A percentile compares a stretch with the other conserved stretches of the same genome.
Conservation (phyloP, 2,888 invertebrate genomes). For the Aporophyla nigra region DNA sequence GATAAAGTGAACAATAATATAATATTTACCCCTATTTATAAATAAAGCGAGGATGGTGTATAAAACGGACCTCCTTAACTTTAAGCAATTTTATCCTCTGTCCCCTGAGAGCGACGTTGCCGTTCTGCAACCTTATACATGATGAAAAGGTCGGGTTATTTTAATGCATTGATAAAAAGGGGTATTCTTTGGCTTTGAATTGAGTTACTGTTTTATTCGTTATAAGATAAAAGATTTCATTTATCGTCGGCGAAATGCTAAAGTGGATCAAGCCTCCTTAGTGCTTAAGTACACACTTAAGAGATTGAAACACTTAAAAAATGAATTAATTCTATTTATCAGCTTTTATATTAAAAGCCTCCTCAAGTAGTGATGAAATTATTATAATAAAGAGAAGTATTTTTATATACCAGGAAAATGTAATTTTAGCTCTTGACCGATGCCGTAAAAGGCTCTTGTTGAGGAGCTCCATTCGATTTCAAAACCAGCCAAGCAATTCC, state of each 20-base stretch:
- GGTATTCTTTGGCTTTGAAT: conserved; percentile 44
- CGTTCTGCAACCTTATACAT: conserved; percentile 48
- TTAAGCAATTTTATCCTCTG: conserved; percentile 48
- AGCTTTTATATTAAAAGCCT: conserved; percentile 22
- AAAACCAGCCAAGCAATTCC: conserved; percentile 18
- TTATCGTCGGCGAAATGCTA: conserved; percentile 28
- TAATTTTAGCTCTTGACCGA: conserved; percentile 3
- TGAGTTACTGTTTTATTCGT: conserved; percentile 46
- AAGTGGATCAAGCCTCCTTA: conserved; percentile 36
- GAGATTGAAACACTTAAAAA: conserved; percentile 35
- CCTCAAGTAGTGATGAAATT: conserved; percentile 7
- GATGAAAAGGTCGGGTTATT: conserved; percentile 56
- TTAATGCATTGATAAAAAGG: conserved; percentile 62
- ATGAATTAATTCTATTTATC: conserved; percentile 4
- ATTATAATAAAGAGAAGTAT: background rate
- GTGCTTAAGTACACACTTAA: conserved; percentile 37
- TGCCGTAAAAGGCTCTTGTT: conserved; percentile 1
- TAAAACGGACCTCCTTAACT: conserved; percentile 39
- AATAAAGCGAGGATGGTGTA: conserved; percentile 28
- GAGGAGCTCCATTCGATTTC: background rate
- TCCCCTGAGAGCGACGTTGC: conserved; percentile 37
- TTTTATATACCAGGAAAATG: conserved; percentile 11
- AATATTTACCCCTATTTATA: conserved; percentile 32
- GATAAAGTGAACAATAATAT: conserved; percentile 18
- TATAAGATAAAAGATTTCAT: conserved; percentile 42